Percentiles rank a stretch among this genome's conserved stretches.
Conservation (phyloP, 1,140 invertebrate genomes). For the Gryon sp. region DNA sequence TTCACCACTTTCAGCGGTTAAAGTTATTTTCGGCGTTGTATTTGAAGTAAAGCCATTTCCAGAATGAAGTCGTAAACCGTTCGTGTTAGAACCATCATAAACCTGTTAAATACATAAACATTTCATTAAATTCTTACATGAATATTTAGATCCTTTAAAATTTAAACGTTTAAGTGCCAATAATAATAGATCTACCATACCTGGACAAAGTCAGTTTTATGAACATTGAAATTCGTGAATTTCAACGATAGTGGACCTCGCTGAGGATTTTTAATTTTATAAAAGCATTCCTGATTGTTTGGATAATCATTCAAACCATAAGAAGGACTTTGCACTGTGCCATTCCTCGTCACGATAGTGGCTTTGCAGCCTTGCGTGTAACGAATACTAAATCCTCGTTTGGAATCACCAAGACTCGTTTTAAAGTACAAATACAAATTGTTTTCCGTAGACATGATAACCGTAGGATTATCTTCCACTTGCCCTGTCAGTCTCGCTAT, state of each 20-base stretch:
- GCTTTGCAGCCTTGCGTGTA: conserved; percentile 93
- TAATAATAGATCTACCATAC: too few species aligned
- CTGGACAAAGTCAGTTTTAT: conserved; percentile 92
- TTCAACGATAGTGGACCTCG: conserved; percentile 91
- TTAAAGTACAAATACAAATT: conserved; percentile 95
- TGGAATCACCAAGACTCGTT: conserved; percentile 92
- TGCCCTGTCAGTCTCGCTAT: conserved; percentile 91
- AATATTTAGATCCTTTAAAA: too few species aligned
- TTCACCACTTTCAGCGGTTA: conserved; percentile 95
- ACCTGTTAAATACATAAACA: conserved; percentile 78
- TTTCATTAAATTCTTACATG: background rate
- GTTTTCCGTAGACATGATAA: conserved; percentile 94
- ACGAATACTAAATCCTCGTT: conserved; percentile 93
- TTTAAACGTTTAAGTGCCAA: too few species aligned
- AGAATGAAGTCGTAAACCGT: conserved; percentile 91
- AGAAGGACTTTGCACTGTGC: conserved; percentile 92
- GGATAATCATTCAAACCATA: conserved; percentile 91
- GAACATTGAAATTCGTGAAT: conserved; percentile 92
- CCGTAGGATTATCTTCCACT: conserved; percentile 87
- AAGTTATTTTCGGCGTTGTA: conserved; percentile 89
- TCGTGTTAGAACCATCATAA: conserved; percentile 92
- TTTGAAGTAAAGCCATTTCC: conserved; percentile 92
- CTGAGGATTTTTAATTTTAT: conserved; percentile 90
- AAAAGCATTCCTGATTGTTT: conserved; percentile 94
- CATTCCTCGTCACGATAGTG: conserved; percentile 88